phyloP scores from a whole-genome alignment of 2,113 vertebrate species.

The Grammomys surdaster region DNA sequence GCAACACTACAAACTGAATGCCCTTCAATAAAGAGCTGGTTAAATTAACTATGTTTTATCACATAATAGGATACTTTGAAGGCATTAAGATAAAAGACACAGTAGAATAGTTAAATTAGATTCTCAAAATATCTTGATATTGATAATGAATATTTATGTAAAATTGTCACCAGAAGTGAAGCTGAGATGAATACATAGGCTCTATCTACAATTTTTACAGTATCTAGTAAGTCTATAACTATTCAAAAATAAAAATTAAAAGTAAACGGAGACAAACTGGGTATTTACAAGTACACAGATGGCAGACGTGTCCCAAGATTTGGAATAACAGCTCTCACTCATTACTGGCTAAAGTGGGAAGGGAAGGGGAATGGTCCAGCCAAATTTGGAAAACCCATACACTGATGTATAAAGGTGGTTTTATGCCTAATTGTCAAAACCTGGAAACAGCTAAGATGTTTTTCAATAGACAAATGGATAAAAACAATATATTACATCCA shows the following conservation, averaged over 20 bases:
- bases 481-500: not conserved
- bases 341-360: not conserved
- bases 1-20: constrained; percentile 24
- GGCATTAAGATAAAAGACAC: constrained; percentile 55
- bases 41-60: constrained; percentile 54
- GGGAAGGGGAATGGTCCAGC: not conserved
- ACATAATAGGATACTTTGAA: constrained; percentile 40
- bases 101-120: constrained; percentile 39
- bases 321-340: not conserved
- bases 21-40: not conserved
- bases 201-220: constrained; percentile 35
- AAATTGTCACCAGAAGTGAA: constrained; percentile 15
- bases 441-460: not conserved
- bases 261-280: constrained; percentile 22
- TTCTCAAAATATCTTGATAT: constrained; percentile 9
- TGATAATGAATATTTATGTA: constrained; percentile 35
- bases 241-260: constrained; percentile 62
- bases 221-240: constrained; percentile 19
- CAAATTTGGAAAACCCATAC: not conserved
- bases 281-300: not conserved
- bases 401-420: not conserved
- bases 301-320: not conserved
- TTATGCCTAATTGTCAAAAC: constrained; percentile 4
- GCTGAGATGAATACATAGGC: not conserved
- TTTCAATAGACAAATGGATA: constrained; percentile 16